A percentile compares a stretch with the other conserved stretches of the same genome.
Evolutionary conservation across 2,888 invertebrate genomes (phyloP).

Genomic region (Pteria penguin): DNA sequence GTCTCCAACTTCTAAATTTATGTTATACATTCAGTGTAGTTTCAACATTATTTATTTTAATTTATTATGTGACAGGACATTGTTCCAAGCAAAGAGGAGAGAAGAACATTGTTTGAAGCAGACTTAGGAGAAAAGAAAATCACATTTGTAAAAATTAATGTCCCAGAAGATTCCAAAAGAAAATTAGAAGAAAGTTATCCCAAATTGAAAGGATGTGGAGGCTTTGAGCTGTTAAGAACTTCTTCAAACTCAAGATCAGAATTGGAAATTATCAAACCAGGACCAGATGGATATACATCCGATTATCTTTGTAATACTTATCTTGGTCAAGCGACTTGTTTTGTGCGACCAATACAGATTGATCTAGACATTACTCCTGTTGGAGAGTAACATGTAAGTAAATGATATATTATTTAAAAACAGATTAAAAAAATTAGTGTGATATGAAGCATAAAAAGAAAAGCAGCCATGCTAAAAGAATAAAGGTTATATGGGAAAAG

Average conservation of each 20-base stretch:
- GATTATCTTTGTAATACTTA: neutral
- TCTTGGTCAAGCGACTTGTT: neutral
- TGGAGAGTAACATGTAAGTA: neutral
- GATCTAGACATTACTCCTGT: neutral
- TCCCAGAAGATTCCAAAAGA: neutral
- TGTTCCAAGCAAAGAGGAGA: neutral
- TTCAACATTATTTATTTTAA: no score
- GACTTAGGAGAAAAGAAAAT: neutral
- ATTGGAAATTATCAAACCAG: neutral
- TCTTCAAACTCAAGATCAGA: neutral
- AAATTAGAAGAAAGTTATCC: neutral
- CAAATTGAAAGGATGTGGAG: neutral
- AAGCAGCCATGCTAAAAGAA: no score
- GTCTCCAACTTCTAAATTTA: no score
- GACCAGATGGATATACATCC: neutral
- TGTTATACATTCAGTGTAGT: no score
- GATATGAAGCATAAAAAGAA: no score
- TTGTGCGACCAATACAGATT: neutral
- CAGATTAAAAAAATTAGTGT: no score
- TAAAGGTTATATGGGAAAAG: no score
- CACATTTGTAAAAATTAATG: neutral
- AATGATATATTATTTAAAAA: no score
- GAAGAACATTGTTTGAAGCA: neutral
- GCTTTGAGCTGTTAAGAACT: neutral
- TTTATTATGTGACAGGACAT: no score